These are phyloP conservation scores for Ciconia maguari DNA, from an alignment of 2,113 vertebrate genomes.

Conservation along the genomic window DNA sequence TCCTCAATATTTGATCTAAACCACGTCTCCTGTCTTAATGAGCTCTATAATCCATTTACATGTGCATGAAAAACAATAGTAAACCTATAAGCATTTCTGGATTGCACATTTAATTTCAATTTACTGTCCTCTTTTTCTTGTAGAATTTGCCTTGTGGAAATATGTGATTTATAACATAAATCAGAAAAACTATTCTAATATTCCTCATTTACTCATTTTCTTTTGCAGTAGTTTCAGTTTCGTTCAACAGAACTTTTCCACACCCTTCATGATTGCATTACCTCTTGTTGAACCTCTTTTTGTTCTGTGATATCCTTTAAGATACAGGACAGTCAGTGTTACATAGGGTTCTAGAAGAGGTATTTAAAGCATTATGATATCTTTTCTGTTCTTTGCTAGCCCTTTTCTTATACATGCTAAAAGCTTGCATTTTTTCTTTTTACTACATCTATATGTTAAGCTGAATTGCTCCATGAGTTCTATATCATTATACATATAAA, in stretches of 20 bases:
- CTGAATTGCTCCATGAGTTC: not conserved
- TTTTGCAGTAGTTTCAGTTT: not conserved
- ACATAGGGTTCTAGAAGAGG: not conserved
- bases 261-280: not conserved
- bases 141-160: not conserved
- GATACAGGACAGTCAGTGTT: not conserved
- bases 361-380: not conserved
- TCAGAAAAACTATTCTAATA: not conserved
- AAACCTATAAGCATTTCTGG: not conserved
- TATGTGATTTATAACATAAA: not conserved
- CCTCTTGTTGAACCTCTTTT: not conserved
- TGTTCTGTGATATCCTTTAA: not conserved
- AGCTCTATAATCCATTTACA: not conserved
- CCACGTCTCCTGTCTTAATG: not conserved
- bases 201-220: not conserved
- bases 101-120: not conserved
- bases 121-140: not conserved
- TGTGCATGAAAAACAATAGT: not conserved
- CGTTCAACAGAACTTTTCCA: not conserved
- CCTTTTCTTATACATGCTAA: not conserved
- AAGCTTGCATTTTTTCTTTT: not conserved
- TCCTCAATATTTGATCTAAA: not conserved
- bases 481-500: not conserved
- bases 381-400: not conserved
- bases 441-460: not conserved